A percentile compares a stretch with the other conserved stretches of the same genome.
Evolutionary conservation across 2,888 invertebrate genomes (phyloP).

Genomic region (Lepidonotus clava): DNA sequence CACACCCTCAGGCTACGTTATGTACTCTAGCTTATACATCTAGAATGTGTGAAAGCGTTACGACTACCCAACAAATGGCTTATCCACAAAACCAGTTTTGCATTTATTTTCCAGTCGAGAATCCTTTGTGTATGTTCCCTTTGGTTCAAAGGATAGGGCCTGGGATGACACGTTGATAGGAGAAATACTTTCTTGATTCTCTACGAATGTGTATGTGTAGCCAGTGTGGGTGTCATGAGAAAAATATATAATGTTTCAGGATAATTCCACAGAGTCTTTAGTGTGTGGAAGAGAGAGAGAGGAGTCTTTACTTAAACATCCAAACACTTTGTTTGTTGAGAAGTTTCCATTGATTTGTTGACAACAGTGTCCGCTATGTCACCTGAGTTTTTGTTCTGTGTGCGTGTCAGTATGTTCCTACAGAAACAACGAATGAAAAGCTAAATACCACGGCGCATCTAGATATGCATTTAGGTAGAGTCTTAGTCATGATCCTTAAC

Average conservation of each 20-base stretch:
- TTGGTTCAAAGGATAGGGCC: too few species aligned
- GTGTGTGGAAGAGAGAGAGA: not conserved
- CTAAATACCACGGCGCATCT: too few species aligned
- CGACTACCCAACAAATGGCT: not conserved
- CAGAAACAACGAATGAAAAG: conserved; percentile 29
- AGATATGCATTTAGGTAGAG: not conserved
- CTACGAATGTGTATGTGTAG: not conserved
- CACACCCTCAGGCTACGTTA: not conserved
- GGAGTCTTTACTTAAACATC: conserved; percentile 34
- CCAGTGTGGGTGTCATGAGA: too few species aligned
- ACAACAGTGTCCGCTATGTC: not conserved
- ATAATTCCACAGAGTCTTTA: too few species aligned
- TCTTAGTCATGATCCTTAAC: not conserved
- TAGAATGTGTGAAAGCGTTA: not conserved
- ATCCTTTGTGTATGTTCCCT: too few species aligned
- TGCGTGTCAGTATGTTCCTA: not conserved
- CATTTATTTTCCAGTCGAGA: conserved; percentile 30
- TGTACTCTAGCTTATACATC: not conserved
- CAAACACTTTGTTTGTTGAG: not conserved
- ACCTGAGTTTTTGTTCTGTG: not conserved
- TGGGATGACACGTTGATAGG: too few species aligned
- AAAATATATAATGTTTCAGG: too few species aligned
- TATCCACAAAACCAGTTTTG: conserved; percentile 39
- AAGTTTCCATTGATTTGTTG: not conserved
- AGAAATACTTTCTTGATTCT: too few species aligned